These are phyloP conservation scores for Drosophila lowei DNA, from an alignment of 1,140 invertebrate genomes.

Conservation along the genomic window DNA sequence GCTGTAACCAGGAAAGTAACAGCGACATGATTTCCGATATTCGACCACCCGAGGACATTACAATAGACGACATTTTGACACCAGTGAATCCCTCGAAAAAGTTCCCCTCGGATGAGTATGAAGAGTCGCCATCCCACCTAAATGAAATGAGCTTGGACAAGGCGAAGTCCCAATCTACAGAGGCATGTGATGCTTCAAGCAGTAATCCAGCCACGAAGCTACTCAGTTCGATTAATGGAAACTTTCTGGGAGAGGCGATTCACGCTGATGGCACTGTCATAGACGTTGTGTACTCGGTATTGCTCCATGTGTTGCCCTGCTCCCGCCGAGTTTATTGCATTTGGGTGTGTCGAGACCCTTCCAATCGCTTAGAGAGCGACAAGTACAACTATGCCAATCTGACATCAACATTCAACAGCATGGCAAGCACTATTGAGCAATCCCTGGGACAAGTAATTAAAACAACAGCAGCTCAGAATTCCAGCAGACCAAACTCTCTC, in stretches of 20 bases:
- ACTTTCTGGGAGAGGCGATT: slow-evolving; percentile 59
- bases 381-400: slow-evolving; percentile 73
- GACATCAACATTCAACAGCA: slow-evolving; percentile 84
- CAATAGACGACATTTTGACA: slow-evolving; percentile 49
- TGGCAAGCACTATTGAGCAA: slow-evolving; percentile 83
- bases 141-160: slow-evolving; percentile 37
- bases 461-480: slow-evolving; percentile 68
- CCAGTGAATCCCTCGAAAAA: slow-evolving; percentile 45
- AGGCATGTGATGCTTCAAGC: slow-evolving; percentile 45
- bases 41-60: slow-evolving; percentile 30
- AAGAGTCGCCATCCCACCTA: slow-evolving; percentile 33
- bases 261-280: slow-evolving; percentile 59
- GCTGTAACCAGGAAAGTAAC: slow-evolving; percentile 26
- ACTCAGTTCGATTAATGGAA: slow-evolving; percentile 50
- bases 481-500: slow-evolving; percentile 84
- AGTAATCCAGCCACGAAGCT: slow-evolving; percentile 41
- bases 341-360: slow-evolving; percentile 85
- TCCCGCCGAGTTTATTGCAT: slow-evolving; percentile 84
- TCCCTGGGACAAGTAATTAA: slow-evolving; percentile 80
- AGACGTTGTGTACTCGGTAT: slow-evolving; percentile 63
- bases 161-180: slow-evolving; percentile 28
- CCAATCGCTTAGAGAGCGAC: slow-evolving; percentile 75
- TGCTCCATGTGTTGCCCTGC: slow-evolving; percentile 60
- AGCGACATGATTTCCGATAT: slow-evolving; percentile 16
- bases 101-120: slow-evolving; percentile 46